A percentile compares a stretch with the other conserved stretches of the same genome.
Evolutionary conservation across 2,888 invertebrate genomes (phyloP).

Genomic region (Hirtodrosophila histrioides): DNA sequence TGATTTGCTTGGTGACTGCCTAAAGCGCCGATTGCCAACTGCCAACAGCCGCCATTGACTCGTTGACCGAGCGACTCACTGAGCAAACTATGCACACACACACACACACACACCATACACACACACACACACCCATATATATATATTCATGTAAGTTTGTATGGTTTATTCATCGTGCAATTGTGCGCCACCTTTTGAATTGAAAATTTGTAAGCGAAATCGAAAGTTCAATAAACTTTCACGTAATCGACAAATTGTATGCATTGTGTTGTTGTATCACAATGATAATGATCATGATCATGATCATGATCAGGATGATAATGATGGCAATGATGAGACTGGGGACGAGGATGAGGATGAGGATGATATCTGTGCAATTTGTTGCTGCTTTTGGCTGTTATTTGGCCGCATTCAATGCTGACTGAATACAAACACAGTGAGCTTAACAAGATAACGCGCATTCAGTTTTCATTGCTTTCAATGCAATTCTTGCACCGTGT

Average conservation of each 20-base stretch:
- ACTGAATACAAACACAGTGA: constrained; percentile 18
- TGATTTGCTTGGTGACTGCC: constrained; percentile 49
- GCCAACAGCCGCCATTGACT: constrained; percentile 69
- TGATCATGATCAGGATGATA: constrained; percentile 1
- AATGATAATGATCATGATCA: constrained; percentile 13
- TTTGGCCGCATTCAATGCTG: constrained; percentile 56
- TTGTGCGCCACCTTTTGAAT: constrained; percentile 59
- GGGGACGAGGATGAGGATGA: constrained; percentile 8
- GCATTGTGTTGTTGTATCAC: constrained; percentile 1
- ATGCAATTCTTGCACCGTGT: too few species aligned
- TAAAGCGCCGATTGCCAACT: constrained; percentile 44
- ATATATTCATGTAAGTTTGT: constrained; percentile 11
- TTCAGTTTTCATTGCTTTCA: too few species aligned
- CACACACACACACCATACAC: constrained; percentile 7
- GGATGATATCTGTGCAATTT: constrained; percentile 30
- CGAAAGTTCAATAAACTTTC: constrained; percentile 84
- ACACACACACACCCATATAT: constrained; percentile 9
- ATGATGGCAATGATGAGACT: constrained; percentile 21
- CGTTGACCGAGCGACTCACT: constrained; percentile 79
- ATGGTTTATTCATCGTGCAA: constrained; percentile 44
- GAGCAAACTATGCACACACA: constrained; percentile 51
- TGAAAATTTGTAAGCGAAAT: constrained; percentile 77
- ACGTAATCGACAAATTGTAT: constrained; percentile 67
- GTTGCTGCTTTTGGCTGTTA: constrained; percentile 31
- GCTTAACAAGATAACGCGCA: too few species aligned